Base-by-base conservation (phyloP, 2,797 vertebrate species). In the Neoniphon sammara region DNA sequence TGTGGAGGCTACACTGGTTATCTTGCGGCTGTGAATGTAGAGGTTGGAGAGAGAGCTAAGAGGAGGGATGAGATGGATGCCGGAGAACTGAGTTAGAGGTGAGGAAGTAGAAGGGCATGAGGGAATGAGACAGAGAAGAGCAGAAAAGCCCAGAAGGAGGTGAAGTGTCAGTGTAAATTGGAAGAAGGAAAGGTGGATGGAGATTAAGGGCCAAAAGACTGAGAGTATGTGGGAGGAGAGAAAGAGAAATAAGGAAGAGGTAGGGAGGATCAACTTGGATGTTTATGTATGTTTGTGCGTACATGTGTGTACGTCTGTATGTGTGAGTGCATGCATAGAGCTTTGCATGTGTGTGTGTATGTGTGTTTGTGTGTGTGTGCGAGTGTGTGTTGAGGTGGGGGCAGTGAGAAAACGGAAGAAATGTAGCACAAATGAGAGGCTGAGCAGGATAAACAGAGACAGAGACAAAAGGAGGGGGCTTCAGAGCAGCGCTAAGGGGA, bases 21-120 rank as follows among this genome's bases (percentile, higher is more conserved):
- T 66, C 72, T 79, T 50, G 53, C 36, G 30, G 42, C 55, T 53
- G 34, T 62, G 21, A 36, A 36, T 60, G 50, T 2, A 8, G 18
- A 64, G 52, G 25, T 8, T 6, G 17, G 27, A 60, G 3, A 58
- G n/a, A 73, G 36, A 66, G 64, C 30, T 69, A 18, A 57, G 46
- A 66, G 57, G 55, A 58, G 81, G 85, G 87, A 58, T 82, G 85
- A 87, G 57, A 59, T n/a, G 86, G 78, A 90, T 89, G 67, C 72
- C 70, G 77, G 25, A 42, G 49, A 85, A 73, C 65, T 0, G 70
- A 63, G 70, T 67, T 39, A 14, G 47, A 82, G 77, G 73, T 78
- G 69, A 77, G 57, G 70, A 61, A 8, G 25, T 42, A 50, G 54
- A 60, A 60, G 27, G 68, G 69, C 42, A 64, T 8, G 46, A 75